phyloP scores from a whole-genome alignment of 2,888 invertebrate species.

The Halictus ligatus region DNA sequence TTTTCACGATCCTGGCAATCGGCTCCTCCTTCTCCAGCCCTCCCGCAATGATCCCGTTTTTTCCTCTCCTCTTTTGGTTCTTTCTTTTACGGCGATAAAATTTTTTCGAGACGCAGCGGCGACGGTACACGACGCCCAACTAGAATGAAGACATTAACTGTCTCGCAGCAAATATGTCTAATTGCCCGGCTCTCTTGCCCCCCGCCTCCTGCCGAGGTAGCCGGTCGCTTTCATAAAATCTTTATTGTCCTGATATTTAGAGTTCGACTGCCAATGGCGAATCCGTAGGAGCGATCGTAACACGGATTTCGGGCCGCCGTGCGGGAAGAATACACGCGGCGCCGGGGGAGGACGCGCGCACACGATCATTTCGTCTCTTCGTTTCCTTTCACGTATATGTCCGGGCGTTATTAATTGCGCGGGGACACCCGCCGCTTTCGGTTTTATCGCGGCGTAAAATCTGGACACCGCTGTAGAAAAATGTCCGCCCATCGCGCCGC shows the following conservation, averaged over 20 bases:
- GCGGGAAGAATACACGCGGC: conserved; percentile 22
- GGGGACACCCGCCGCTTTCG: conserved; percentile 34
- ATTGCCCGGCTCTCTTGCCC: conserved; percentile 68
- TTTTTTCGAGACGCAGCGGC: conserved; percentile 25
- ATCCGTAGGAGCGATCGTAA: conserved; percentile 59
- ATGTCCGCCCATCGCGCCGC: background rate
- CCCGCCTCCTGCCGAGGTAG: conserved; percentile 19
- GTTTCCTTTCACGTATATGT: conserved; percentile 27
- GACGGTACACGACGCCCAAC: conserved; percentile 57
- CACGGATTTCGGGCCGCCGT: conserved; percentile 45
- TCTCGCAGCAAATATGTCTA: conserved; percentile 78
- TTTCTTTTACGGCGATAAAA: background rate
- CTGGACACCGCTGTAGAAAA: conserved; percentile 8
- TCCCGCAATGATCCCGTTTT: background rate
- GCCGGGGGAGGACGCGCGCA: background rate
- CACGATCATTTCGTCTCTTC: conserved; percentile 27
- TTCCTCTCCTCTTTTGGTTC: background rate
- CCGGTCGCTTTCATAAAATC: conserved; percentile 75
- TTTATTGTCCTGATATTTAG: conserved; percentile 75
- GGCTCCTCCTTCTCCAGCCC: background rate
- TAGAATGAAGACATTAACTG: conserved; percentile 79
- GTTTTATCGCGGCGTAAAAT: conserved; percentile 47
- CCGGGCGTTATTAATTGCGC: conserved; percentile 47
- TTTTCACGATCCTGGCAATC: background rate
- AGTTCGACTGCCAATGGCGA: conserved; percentile 63